Evolutionary conservation across 2,888 invertebrate genomes (phyloP).

Genomic region (Leucoma salicis): DNA sequence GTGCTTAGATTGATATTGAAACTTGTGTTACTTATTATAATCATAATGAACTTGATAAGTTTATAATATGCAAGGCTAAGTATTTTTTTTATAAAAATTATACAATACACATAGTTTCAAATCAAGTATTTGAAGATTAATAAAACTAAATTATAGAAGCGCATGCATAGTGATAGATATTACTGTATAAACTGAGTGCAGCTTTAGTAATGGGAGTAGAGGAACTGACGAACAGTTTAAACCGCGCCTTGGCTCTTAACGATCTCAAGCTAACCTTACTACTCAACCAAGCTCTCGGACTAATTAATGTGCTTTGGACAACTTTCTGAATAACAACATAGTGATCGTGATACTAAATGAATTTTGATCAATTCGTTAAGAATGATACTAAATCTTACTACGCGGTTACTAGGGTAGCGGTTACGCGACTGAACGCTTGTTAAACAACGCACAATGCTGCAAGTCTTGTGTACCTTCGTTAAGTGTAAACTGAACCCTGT

Average conservation of each 20-base stretch:
- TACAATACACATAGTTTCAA: slow-evolving; percentile 56
- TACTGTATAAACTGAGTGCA: slow-evolving; percentile 70
- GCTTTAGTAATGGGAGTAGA: slow-evolving; percentile 67
- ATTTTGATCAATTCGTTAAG: slow-evolving; percentile 71
- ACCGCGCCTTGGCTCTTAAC: slow-evolving; percentile 67
- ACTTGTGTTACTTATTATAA: slow-evolving; percentile 44
- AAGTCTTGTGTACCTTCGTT: slow-evolving; percentile 41
- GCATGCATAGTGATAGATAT: slow-evolving; percentile 77
- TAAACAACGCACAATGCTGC: slow-evolving; percentile 72
- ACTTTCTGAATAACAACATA: slow-evolving; percentile 68
- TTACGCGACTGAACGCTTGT: slow-evolving; percentile 77
- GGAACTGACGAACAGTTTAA: slow-evolving; percentile 63
- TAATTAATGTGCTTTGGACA: slow-evolving; percentile 73
- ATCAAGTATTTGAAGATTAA: slow-evolving; percentile 47
- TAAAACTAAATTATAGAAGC: slow-evolving; percentile 73
- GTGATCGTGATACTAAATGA: slow-evolving; percentile 77
- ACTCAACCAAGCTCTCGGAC: slow-evolving; percentile 75
- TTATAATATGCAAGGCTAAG: slow-evolving; percentile 6
- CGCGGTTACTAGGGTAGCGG: slow-evolving; percentile 77
- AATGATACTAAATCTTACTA: slow-evolving; percentile 73
- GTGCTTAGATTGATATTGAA: slow-evolving; percentile 56
- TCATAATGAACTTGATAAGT: slow-evolving; percentile 9
- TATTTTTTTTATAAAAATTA: slow-evolving; percentile 8
- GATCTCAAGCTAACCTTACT: slow-evolving; percentile 77
- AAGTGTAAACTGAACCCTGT: slow-evolving; percentile 17